phyloP scores from a whole-genome alignment of 2,797 vertebrate genomes.

The Alcedo quadribrachys region DNA sequence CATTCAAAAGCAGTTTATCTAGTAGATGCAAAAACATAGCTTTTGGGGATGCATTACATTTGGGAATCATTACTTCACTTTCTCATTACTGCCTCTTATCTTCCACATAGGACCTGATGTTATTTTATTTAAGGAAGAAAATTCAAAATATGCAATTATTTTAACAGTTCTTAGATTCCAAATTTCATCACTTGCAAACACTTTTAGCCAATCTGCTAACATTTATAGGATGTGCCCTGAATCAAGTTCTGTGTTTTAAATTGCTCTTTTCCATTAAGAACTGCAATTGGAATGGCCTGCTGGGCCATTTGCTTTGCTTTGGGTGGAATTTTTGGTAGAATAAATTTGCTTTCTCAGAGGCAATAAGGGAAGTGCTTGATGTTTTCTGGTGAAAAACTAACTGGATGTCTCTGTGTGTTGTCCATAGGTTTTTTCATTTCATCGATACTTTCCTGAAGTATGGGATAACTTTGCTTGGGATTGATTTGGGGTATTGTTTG shows the following conservation, averaged over 20 bases:
- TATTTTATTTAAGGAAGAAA: not conserved
- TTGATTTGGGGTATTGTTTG: conserved; percentile 77
- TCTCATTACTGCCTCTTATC: not conserved
- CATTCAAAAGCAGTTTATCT: not conserved
- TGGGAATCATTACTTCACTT: not conserved
- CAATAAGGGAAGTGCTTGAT: not conserved
- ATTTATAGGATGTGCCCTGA: not conserved
- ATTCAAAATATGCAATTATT: not conserved
- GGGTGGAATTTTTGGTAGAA: not conserved
- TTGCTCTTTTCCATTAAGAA: not conserved
- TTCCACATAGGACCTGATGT: not conserved
- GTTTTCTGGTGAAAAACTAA: not conserved
- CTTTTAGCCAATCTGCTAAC: not conserved
- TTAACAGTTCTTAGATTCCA: not conserved
- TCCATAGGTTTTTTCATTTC: conserved; percentile 65
- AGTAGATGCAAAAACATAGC: not conserved
- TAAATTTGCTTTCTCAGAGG: not conserved
- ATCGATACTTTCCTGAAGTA: conserved; percentile 76
- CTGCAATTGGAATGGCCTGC: not conserved
- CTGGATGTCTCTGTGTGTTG: not conserved
- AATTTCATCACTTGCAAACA: not conserved
- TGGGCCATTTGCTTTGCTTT: not conserved
- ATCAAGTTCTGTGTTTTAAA: not conserved
- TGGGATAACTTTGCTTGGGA: conserved; percentile 72
- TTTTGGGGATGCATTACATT: not conserved